Conservation (phyloP, 2,113 vertebrate genomes). For the Trachemys scripta region DNA sequence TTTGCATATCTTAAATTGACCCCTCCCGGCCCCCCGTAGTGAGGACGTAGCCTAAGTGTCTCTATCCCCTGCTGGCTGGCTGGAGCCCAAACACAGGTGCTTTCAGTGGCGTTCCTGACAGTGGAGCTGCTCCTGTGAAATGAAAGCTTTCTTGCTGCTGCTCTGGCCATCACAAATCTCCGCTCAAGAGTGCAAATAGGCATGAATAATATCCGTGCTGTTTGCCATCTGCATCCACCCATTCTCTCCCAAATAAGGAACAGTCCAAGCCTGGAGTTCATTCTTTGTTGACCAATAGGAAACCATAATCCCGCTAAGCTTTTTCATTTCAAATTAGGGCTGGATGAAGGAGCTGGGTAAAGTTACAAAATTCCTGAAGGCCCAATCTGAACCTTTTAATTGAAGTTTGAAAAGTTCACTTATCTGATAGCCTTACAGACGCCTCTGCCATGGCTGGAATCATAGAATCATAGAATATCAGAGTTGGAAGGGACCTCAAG, state of each 20-base stretch:
- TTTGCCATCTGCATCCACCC: conserved; percentile 32
- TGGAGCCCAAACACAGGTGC: not conserved
- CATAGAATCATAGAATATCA: no score
- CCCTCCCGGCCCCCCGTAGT: no score
- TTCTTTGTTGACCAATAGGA: conserved; percentile 61
- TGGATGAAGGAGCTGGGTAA: conserved; percentile 59
- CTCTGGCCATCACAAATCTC: conserved; percentile 11
- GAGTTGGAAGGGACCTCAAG: no score
- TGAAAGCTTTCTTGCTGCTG: not conserved
- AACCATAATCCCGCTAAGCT: conserved; percentile 49
- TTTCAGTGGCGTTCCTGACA: not conserved
- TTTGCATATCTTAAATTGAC: no score
- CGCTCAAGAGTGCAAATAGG: not conserved
- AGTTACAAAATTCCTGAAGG: conserved; percentile 63
- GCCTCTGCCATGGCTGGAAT: not conserved
- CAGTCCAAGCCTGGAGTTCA: conserved; percentile 62
- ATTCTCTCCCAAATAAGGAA: conserved; percentile 28
- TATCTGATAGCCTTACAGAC: not conserved
- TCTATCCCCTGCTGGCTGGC: not conserved
- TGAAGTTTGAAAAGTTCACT: not conserved
- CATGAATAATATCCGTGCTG: conserved; percentile 27
- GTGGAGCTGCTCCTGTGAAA: not conserved
- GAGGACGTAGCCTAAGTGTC: not conserved
- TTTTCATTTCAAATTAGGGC: conserved; percentile 31
- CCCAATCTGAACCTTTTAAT: conserved; percentile 9